phyloP scores from a whole-genome alignment of 2,113 vertebrate species.

The Podiceps cristatus region DNA sequence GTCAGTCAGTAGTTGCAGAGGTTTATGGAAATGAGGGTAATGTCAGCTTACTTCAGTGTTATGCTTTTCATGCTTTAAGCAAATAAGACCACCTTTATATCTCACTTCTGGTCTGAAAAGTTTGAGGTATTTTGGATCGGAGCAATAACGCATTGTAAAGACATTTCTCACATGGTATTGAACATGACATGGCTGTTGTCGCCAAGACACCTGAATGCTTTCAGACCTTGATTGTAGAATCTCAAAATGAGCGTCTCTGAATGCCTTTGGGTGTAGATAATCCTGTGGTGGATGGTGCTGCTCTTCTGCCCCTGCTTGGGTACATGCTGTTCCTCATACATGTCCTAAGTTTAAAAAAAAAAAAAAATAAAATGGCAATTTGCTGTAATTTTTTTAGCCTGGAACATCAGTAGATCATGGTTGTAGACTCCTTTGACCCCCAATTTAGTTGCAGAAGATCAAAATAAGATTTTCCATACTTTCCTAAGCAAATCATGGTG shows the following conservation, averaged over 20 bases:
- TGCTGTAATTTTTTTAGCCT: no score
- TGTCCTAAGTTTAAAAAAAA: background rate
- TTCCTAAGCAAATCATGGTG: background rate
- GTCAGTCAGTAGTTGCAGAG: constrained; percentile 29
- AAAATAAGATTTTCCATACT: background rate
- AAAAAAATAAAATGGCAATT: background rate
- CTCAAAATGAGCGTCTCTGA: background rate
- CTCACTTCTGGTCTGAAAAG: constrained; percentile 1
- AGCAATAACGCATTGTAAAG: background rate
- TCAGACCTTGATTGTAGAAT: background rate
- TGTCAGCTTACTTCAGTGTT: constrained; percentile 59
- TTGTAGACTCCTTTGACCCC: background rate
- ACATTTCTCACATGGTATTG: background rate
- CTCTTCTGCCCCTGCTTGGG: background rate
- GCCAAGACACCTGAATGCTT: background rate
- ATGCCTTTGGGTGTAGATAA: background rate
- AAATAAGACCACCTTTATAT: background rate
- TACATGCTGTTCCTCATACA: background rate
- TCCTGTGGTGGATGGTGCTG: background rate
- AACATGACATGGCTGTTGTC: background rate
- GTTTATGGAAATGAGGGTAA: constrained; percentile 52
- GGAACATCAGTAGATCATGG: background rate
- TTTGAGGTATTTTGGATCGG: background rate
- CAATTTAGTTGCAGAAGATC: background rate
- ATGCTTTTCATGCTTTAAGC: constrained; percentile 10